Evolutionary conservation across 2,888 invertebrate genomes (phyloP), one percentile per base, ranked within the genome.

Genomic region (Torymus texanus): DNA sequence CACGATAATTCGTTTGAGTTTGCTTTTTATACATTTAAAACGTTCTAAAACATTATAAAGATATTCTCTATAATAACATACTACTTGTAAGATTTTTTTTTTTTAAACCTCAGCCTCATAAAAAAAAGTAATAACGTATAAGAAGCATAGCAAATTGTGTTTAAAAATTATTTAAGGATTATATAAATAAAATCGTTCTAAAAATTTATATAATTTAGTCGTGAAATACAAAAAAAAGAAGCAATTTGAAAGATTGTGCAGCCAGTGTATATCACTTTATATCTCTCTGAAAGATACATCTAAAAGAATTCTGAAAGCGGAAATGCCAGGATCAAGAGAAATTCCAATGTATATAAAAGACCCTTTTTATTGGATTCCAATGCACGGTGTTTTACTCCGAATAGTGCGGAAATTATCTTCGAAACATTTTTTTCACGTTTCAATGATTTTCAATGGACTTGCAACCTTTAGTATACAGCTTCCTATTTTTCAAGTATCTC

Each of bases 191-290:
- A 41, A 29, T 29, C 29, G 61, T 67, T 67, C 59, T 75, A 68
- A 74, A 58, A 74, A 58, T 14, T 29, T 61, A 8, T 8, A 67
- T 67, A 51, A 74, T 74, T 74, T 74, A 74, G 58, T 74, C 21
- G 58, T 56, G 51, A 58, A 73, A 66, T 66, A 65, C 24, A 74
- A 50, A 16, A 51, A 74, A 50, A 16, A 66, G 66, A 66, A 74
- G 24, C 13, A 14, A 21, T 50, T 66, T 66, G 21, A 74, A 8
- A 58, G 74, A 58, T 66, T 41, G 50, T 73, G n/a, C 66, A 56
- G 21, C 18, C 21, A 21, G 58, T 21, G 66, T 75, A 68, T 61
- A 75, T 75, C 61, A 67, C 61, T 59, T 61, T 21, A 61, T 75
- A 24, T 51, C 18, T 75, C 51, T 66, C 11, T 51, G 61, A 67